These are phyloP conservation scores for Tridacna gigas DNA, from an alignment of 2,888 invertebrate genomes.

Conservation along the genomic window DNA sequence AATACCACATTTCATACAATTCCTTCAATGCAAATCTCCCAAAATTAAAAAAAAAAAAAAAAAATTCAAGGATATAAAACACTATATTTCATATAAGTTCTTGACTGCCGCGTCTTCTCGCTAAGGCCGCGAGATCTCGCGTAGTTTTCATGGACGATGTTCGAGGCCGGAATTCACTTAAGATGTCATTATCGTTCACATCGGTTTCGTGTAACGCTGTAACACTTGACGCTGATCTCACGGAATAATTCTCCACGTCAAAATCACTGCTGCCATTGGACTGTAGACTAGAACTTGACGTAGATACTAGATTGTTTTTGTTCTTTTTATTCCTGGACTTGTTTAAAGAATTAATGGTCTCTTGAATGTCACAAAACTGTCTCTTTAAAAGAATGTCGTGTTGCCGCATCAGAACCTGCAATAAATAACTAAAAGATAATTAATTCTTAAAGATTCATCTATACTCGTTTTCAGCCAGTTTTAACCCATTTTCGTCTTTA, in stretches of 20 bases:
- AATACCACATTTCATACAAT: not conserved
- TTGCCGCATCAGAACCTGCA: slow-evolving; percentile 76
- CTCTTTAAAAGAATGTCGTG: slow-evolving; percentile 78
- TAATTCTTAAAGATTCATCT: no score
- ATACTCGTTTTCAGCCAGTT: no score
- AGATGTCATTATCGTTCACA: slow-evolving; percentile 53
- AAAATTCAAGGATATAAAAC: not conserved
- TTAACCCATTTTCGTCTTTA: no score
- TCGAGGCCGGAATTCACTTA: slow-evolving; percentile 69
- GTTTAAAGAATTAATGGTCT: slow-evolving; percentile 72
- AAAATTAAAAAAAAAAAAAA: not conserved
- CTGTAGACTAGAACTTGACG: slow-evolving; percentile 60
- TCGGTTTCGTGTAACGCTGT: slow-evolving; percentile 66
- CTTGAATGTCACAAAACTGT: slow-evolving; percentile 78
- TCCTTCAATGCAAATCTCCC: not conserved
- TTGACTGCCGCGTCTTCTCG: slow-evolving; percentile 78
- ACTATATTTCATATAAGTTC: slow-evolving; percentile 64
- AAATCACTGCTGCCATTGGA: slow-evolving; percentile 63
- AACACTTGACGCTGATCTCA: slow-evolving; percentile 73
- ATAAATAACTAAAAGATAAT: slow-evolving; percentile 14
- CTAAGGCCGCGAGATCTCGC: slow-evolving; percentile 77
- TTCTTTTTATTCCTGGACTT: slow-evolving; percentile 37
- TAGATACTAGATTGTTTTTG: slow-evolving; percentile 25
- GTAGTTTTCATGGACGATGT: slow-evolving; percentile 80
- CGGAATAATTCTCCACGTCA: slow-evolving; percentile 67